These are phyloP conservation scores for Sciaenops ocellatus DNA, from an alignment of 2,797 vertebrate genomes.

Conservation along the genomic window DNA sequence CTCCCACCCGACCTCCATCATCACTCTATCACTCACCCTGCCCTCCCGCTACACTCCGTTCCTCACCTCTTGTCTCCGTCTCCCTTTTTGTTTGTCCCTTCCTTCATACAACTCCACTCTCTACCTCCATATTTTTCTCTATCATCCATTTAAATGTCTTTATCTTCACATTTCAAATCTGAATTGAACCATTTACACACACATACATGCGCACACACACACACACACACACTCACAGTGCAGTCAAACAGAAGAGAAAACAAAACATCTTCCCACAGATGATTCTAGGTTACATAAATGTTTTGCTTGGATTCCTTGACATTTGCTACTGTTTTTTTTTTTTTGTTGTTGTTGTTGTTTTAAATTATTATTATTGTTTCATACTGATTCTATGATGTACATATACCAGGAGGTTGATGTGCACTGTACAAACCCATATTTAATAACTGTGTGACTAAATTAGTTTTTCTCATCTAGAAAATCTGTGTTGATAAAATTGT, in stretches of 20 bases:
- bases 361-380: constrained; percentile 40
- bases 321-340: constrained; percentile 35
- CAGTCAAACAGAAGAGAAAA: constrained; percentile 49
- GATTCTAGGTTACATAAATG: constrained; percentile 74
- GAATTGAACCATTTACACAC: constrained; percentile 51
- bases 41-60: constrained; percentile 18
- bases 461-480: neutral
- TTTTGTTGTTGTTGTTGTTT: no score
- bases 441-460: constrained; percentile 15
- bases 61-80: constrained; percentile 37
- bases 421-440: constrained; percentile 6
- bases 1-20: constrained; percentile 45
- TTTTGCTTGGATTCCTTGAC: constrained; percentile 60
- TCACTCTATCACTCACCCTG: constrained; percentile 38
- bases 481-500: constrained; percentile 3
- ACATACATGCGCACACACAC: constrained; percentile 21
- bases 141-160: constrained; percentile 29
- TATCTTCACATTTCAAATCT: constrained; percentile 56
- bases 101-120: constrained; percentile 13
- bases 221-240: constrained; percentile 32
- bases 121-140: constrained; percentile 15
- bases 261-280: constrained; percentile 73
- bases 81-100: neutral
- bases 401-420: constrained; percentile 13
- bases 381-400: constrained; percentile 22